Evolutionary conservation across 1,140 invertebrate species (phyloP), one percentile per base, ranked within the genome.

Genomic region (Teleogryllus occipitalis): DNA sequence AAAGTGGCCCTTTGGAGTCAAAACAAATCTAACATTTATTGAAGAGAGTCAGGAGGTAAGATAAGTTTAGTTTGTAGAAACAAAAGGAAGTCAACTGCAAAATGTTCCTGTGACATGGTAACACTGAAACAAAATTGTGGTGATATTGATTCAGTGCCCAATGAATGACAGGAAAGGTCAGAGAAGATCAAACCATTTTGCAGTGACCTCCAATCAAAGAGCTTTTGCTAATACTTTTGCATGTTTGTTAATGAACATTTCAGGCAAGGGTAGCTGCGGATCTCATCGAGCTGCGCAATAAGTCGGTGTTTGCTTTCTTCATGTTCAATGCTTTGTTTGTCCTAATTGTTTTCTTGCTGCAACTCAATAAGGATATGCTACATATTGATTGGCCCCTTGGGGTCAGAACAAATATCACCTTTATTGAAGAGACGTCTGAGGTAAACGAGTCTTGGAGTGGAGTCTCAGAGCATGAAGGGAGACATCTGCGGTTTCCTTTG

Each of bases 261-360:
- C 91, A 98, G 93, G 93, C 92, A 85, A 90, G 94, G 84, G 94
- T 97, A 83, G 94, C 94, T 84, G 88, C 89, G 83, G 96, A 97
- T 87, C 90, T 99, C 86, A 93, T 94, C 85, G 96, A 97, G 84
- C 91, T 98, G 83, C 90, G 97, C 83, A 98, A 98, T 91, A 97
- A 97, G 88, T 95, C 96, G 83, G 96, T 98, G 81, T 98, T 98
- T 87, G 96, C 96, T 83, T 99, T 98, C 93, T 95, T 98, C 89
- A 98, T 99, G 96, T 94, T 98, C 89, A 99, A 99, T 91, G 95
- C 97, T 87, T 93, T 99, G 84, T 99, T 99, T 91, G 96, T 99
- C 86, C 92, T 99, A 88, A 96, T 98, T 87, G 96, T 99, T 85
- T 97, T 99, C 89, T 93, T 98, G 87, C 93, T 99, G 84, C 97